These are phyloP conservation scores for Muraenolepis orangiensis DNA, from an alignment of 2,797 vertebrate species.

Conservation along the genomic window DNA sequence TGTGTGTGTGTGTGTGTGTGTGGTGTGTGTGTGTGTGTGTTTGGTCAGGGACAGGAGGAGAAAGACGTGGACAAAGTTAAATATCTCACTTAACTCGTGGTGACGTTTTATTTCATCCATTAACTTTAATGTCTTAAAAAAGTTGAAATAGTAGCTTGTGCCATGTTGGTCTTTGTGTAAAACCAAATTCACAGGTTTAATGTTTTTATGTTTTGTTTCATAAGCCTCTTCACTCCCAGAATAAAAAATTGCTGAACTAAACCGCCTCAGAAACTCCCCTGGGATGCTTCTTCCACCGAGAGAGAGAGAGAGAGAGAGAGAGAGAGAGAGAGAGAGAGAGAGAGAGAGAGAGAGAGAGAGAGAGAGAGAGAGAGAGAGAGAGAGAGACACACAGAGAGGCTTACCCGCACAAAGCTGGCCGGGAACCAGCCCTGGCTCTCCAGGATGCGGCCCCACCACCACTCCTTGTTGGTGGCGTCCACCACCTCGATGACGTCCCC, in stretches of 20 bases:
- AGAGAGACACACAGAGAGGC: slow-evolving; percentile 17
- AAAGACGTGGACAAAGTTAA: not conserved
- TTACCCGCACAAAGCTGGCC: slow-evolving; percentile 93
- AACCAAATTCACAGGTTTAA: not conserved
- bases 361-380: not conserved
- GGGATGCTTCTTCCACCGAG: not conserved
- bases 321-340: not conserved
- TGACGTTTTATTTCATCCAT: not conserved
- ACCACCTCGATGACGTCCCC: slow-evolving; percentile 95
- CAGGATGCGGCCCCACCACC: slow-evolving; percentile 95
- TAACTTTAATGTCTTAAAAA: not conserved
- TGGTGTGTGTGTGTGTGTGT: too few relatives aligned
- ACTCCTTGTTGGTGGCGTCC: slow-evolving; percentile 95
- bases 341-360: not conserved
- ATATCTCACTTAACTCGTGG: not conserved
- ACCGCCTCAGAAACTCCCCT: not conserved
- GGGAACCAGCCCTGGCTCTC: slow-evolving; percentile 96
- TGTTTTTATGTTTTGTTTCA: not conserved
- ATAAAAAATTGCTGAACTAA: not conserved
- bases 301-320: not conserved
- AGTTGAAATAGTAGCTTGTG: not conserved
- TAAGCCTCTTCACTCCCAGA: not conserved
- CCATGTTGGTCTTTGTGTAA: not conserved
- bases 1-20: not conserved
- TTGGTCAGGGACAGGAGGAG: not conserved